Evolutionary conservation across 1,140 invertebrate species (phyloP).

Genomic region (Drosophila kanapiae): DNA sequence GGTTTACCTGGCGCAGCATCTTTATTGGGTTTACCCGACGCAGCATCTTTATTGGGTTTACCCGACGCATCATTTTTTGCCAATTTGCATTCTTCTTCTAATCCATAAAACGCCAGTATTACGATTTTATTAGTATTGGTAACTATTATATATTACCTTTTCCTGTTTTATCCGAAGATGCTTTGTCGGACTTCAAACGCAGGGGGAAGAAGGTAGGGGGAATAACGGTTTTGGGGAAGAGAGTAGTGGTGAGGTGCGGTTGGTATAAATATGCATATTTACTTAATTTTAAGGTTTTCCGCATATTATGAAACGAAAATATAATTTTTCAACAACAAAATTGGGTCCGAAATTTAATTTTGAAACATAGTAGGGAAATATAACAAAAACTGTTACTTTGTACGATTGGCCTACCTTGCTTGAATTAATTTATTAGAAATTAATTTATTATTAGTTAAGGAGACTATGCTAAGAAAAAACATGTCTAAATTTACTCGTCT

Average conservation of each 20-base stretch:
- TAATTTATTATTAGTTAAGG: neutral
- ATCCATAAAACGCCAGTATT: neutral
- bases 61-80: neutral
- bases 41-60: neutral
- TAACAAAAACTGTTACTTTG: neutral
- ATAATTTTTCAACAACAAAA: neutral
- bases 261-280: neutral
- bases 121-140: neutral
- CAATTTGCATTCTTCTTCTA: neutral
- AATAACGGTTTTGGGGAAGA: neutral
- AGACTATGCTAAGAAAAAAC: too few species aligned
- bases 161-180: neutral
- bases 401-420: neutral
- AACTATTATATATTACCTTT: neutral
- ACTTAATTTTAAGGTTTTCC: neutral
- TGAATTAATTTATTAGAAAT: neutral
- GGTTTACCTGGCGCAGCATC: neutral
- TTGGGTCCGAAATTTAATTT: slow-evolving; percentile 4
- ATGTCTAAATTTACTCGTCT: neutral
- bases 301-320: neutral
- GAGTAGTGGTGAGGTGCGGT: neutral
- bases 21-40: neutral
- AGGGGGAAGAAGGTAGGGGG: neutral
- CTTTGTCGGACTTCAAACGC: slow-evolving; percentile 1
- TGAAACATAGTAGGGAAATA: neutral